Evolutionary conservation across 35 echinoderm and acorn worm genomes (phyloP).

Genomic region (Apostichopus californicus): DNA sequence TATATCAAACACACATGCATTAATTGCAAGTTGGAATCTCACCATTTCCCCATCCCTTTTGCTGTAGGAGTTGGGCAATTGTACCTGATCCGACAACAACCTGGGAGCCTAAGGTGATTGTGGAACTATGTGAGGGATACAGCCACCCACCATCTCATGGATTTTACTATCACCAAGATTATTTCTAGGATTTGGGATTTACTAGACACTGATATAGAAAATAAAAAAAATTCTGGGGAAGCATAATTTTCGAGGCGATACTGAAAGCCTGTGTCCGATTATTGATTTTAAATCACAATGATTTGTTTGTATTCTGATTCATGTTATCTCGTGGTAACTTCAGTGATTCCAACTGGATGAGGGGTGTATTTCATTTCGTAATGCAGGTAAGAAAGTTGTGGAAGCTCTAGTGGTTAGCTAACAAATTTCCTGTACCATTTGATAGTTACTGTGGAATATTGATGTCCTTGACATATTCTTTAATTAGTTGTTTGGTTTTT

Average conservation of each 20-base stretch:
- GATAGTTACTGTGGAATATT: background rate
- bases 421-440: no score
- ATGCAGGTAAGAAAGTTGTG: background rate
- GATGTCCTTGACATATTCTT: background rate
- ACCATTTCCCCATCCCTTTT: slow-evolving; percentile 62
- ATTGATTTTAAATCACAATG: no score
- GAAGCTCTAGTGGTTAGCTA: no score
- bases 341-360: slow-evolving; percentile 13
- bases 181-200: background rate
- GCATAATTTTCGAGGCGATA: no score
- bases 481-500: slow-evolving; percentile 9
- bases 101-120: slow-evolving; percentile 50
- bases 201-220: no score
- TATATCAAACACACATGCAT: background rate
- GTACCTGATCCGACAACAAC: slow-evolving; percentile 49
- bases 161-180: slow-evolving; percentile 38
- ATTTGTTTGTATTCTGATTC: no score
- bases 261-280: no score
- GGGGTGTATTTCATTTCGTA: background rate
- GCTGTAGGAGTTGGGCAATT: slow-evolving; percentile 57
- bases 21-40: background rate
- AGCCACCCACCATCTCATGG: slow-evolving; percentile 51
- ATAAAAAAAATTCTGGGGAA: no score
- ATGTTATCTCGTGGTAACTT: background rate
- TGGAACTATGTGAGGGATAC: slow-evolving; percentile 21